Percentiles rank a stretch among this genome's conserved stretches.
Evolutionary conservation across 1,140 invertebrate species (phyloP).

Genomic region (Drosophila micromelanica): DNA sequence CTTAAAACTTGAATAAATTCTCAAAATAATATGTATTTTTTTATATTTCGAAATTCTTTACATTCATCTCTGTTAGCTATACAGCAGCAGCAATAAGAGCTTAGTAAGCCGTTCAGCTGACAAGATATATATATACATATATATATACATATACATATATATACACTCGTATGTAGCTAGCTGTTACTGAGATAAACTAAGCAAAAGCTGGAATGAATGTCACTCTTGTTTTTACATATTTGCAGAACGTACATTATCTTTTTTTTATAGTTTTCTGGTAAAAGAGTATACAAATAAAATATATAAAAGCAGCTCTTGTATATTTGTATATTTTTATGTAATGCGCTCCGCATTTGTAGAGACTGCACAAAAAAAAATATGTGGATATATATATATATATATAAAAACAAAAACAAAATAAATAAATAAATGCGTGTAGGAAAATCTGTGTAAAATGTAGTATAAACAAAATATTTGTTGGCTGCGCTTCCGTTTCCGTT

Average conservation of each 20-base stretch:
- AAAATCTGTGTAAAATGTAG: slow-evolving; percentile 40
- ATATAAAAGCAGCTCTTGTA: background rate
- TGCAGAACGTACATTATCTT: too few relatives aligned
- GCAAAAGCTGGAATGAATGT: too few relatives aligned
- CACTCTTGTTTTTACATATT: too few relatives aligned
- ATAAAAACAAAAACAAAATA: slow-evolving; percentile 11
- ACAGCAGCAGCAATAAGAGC: background rate
- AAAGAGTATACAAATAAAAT: too few relatives aligned
- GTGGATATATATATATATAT: too few relatives aligned
- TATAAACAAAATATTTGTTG: slow-evolving; percentile 59
- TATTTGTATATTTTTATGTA: background rate
- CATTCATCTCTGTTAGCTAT: background rate
- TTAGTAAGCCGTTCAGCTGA: background rate
- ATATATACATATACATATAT: too few relatives aligned
- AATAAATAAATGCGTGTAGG: background rate
- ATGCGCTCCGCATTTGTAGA: background rate
- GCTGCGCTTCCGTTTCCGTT: slow-evolving; percentile 68
- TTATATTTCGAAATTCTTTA: background rate
- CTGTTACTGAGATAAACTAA: too few relatives aligned
- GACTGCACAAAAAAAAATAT: background rate
- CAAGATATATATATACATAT: too few relatives aligned
- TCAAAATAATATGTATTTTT: background rate
- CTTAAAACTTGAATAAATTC: background rate
- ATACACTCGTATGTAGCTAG: too few relatives aligned
- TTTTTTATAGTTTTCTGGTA: too few relatives aligned